Base-by-base conservation (phyloP, 2,113 vertebrate species). In the Dryoscopus gambensis region DNA sequence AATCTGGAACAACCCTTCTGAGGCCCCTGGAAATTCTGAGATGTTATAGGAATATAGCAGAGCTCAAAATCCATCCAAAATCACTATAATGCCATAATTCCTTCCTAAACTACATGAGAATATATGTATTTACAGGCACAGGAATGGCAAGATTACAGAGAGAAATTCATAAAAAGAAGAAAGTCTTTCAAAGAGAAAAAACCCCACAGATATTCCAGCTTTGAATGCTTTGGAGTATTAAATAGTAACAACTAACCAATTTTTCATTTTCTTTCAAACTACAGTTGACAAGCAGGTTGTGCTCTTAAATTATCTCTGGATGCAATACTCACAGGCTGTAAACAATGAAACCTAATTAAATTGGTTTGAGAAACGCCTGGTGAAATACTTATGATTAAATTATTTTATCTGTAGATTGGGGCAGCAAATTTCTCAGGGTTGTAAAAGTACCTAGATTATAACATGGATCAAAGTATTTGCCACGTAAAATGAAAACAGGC, bases 401-500 rank as follows among this genome's bases (percentile, higher is more conserved):
- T 75, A 92, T 93, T 97, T 85, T 44, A 68, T 87, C 44, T 84
- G 83, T 70, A 82, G 65, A 71, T 82, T 73, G 35, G 31, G 68
- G 23, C 18, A 91, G 60, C 17, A 86, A 81, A 85, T 95, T 96
- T 96, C 89, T 73, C 77, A 96, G 89, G 59, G 55, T n/a, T 84
- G 28, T 74, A 70, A 63, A 74, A 64, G 52, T 28, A 85, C 68
- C 68, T 87, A n/a, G n/a, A 35, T 90, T 87, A 65, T 55, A 91
- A 64, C 17, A 68, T 23, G 42, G 91, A 89, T 92, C 82, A 95
- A 96, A 93, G 85, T 60, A 52, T 64, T 76, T 30, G 55, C 63
- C 68, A 39, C n/a, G 65, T 84, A 82, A 95, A 93, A 92, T 87
- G 78, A 95, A 92, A 96, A 80, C 46, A 95, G 56, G 52, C 33